These are phyloP conservation scores for Phyllotreta striolata DNA, from an alignment of 2,888 invertebrate species.

Conservation along the genomic window DNA sequence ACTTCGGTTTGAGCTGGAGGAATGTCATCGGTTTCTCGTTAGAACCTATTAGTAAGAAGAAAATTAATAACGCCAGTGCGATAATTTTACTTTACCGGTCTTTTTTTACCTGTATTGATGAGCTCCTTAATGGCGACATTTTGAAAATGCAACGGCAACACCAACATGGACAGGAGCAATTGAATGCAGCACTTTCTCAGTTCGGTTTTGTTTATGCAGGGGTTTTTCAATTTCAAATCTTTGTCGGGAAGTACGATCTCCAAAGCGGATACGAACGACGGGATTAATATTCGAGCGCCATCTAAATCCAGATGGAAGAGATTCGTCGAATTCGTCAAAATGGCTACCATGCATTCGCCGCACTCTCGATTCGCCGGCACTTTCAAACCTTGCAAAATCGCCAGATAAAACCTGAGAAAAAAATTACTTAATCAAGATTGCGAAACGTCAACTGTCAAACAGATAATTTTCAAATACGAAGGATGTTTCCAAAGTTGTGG, in stretches of 20 bases:
- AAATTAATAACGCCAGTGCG: background rate
- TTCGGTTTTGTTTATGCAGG: constrained; percentile 77
- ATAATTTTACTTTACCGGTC: too few relatives aligned
- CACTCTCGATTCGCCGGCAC: constrained; percentile 63
- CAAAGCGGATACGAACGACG: constrained; percentile 87
- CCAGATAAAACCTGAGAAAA: constrained; percentile 84
- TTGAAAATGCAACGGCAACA: constrained; percentile 92
- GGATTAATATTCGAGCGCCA: constrained; percentile 90
- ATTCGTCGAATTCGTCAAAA: constrained; percentile 85
- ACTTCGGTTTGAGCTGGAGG: constrained; percentile 74
- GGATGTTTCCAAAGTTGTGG: too few relatives aligned
- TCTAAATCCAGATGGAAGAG: constrained; percentile 90
- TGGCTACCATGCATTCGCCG: constrained; percentile 84
- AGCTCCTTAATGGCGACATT: constrained; percentile 77
- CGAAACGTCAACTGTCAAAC: background rate
- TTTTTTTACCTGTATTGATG: constrained; percentile 61
- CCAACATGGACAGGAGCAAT: constrained; percentile 87
- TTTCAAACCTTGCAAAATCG: constrained; percentile 79
- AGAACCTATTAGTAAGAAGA: constrained; percentile 46
- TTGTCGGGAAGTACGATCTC: constrained; percentile 91
- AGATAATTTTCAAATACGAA: background rate
- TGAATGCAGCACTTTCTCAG: constrained; percentile 92
- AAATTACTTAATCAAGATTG: constrained; percentile 9
- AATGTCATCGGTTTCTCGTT: constrained; percentile 64
- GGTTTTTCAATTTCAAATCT: constrained; percentile 75